These are phyloP conservation scores for Hippasteria phrygiana DNA, from an alignment of 53 echinoderm and acorn worm species.

Conservation along the genomic window DNA sequence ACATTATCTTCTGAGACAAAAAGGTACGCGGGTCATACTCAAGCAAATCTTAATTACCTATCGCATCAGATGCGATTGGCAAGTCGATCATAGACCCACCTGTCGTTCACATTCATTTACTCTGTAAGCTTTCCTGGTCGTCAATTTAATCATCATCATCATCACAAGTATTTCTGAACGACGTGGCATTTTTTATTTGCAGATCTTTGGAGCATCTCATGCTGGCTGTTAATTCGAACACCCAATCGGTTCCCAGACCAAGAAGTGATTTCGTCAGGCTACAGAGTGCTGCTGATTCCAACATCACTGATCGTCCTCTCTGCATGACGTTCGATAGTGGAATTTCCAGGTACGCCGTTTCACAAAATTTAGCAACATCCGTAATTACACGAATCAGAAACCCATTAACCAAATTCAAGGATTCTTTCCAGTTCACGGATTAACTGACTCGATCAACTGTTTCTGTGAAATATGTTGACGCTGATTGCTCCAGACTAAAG, in stretches of 20 bases:
- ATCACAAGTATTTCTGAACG: background rate
- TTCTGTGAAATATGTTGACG: no score
- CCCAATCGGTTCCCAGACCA: background rate
- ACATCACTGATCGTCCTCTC: slow-evolving; percentile 36
- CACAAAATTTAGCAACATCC: no score
- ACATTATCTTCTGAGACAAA: background rate
- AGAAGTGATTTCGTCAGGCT: slow-evolving; percentile 5
- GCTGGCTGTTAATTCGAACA: background rate
- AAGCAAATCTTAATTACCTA: background rate
- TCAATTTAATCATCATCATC: background rate
- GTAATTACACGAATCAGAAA: no score
- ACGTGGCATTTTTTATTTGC: background rate
- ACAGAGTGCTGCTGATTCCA: slow-evolving; percentile 24
- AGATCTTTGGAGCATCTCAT: slow-evolving; percentile 32
- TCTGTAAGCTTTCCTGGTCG: background rate
- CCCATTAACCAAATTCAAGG: no score
- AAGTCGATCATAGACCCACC: no score
- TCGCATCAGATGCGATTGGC: no score
- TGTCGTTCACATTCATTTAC: background rate
- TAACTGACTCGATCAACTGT: no score
- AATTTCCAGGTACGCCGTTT: slow-evolving; percentile 44
- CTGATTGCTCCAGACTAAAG: no score
- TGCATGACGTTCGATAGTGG: slow-evolving; percentile 53
- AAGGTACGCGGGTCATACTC: background rate
- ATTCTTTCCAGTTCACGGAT: no score